A percentile compares a stretch with the other conserved stretches of the same genome.
phyloP scores from a whole-genome alignment of 2,797 vertebrate species.

The Lepus oiostolus region DNA sequence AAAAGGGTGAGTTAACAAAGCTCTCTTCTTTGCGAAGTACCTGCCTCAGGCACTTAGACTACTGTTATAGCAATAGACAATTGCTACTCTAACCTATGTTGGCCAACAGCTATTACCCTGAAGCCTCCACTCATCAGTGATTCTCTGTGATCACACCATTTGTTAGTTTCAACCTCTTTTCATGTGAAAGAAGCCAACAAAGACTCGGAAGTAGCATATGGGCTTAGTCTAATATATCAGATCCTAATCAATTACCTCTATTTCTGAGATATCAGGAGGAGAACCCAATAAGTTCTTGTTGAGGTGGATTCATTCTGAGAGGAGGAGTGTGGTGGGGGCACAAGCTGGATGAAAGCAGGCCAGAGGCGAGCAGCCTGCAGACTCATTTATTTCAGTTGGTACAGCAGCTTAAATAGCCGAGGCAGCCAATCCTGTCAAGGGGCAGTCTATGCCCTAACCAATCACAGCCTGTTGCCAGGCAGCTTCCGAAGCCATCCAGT shows the following conservation, averaged over 20 bases:
- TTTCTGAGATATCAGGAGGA: constrained; percentile 45
- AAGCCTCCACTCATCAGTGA: background rate
- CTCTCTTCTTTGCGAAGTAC: background rate
- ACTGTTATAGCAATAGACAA: background rate
- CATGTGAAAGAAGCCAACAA: background rate
- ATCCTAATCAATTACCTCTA: constrained; percentile 54
- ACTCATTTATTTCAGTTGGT: too few species aligned
- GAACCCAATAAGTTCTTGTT: background rate
- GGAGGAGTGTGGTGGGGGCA: too few species aligned
- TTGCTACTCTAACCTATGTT: background rate
- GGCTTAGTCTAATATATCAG: constrained; percentile 52
- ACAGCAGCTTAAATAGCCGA: too few species aligned
- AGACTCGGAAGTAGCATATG: background rate
- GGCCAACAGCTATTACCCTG: background rate
- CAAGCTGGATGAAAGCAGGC: too few species aligned
- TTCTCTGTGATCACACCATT: background rate
- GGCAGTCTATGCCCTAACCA: too few species aligned
- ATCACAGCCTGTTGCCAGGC: too few species aligned
- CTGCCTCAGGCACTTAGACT: background rate
- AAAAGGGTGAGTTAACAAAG: background rate
- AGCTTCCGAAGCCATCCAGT: too few species aligned
- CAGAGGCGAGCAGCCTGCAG: too few species aligned
- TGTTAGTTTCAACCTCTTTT: background rate
- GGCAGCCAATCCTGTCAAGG: too few species aligned
- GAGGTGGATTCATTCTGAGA: too few species aligned